Evolutionary conservation across 1,140 invertebrate genomes (phyloP).

Genomic region (Sitodiplosis mosellana): DNA sequence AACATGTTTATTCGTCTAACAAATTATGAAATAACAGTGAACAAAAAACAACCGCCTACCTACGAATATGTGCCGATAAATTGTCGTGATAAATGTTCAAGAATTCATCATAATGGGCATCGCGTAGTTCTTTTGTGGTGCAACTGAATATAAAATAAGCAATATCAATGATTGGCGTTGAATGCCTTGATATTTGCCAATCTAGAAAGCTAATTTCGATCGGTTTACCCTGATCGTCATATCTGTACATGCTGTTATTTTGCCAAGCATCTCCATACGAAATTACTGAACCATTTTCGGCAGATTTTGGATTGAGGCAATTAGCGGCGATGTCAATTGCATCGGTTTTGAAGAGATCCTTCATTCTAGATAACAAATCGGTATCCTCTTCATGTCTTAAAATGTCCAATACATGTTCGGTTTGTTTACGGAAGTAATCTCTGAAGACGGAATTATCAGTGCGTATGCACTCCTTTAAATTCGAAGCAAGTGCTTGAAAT

Average conservation of each 20-base stretch:
- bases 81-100: conserved; percentile 27
- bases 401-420: not conserved
- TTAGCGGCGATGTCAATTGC: not conserved
- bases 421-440: not conserved
- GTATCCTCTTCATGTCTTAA: too few species aligned
- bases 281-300: not conserved
- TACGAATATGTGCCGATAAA: conserved; percentile 9
- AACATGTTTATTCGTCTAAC: too few species aligned
- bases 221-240: conserved; percentile 9
- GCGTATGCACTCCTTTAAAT: conserved; percentile 6
- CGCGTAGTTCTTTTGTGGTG: conserved; percentile 25
- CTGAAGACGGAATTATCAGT: not conserved
- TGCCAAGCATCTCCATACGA: conserved; percentile 11
- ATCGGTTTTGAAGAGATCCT: not conserved
- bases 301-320: not conserved
- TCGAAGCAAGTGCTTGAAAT: conserved; percentile 9
- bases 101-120: conserved; percentile 23
- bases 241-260: conserved; percentile 18
- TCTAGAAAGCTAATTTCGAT: conserved; percentile 25
- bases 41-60: not conserved
- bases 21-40: too few species aligned
- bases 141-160: conserved; percentile 32
- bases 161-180: conserved; percentile 30
- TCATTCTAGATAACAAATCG: not conserved
- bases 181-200: conserved; percentile 29